Evolutionary conservation across 2,888 invertebrate species (phyloP), one percentile per base, ranked within the genome.

Genomic region (Glyphotaelius pellucidus): DNA sequence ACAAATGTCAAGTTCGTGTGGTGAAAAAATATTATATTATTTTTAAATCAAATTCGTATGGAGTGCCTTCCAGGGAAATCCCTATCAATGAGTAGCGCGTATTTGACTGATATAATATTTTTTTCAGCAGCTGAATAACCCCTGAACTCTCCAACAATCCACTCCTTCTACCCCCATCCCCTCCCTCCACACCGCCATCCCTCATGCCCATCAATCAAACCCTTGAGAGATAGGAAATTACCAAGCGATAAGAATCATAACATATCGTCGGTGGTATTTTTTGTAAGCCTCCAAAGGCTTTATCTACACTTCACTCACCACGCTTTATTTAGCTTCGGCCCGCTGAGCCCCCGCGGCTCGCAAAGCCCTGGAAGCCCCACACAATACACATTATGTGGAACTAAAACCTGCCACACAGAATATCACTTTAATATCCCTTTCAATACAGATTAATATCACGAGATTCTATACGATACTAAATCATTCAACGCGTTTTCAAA

Each of bases 181-280:
- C 47, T 52, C 85, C 7, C 52, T 19, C 67, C 15, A 3, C 31
- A 2, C 42, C 35, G n/a, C 38, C 30, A 31, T 42, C 90, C 88
- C 83, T 88, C 79, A 91, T 81, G 90, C 80, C 92, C 90, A 90
- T 93, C 93, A 92, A 93, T 93, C 93, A 93, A 92, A 92, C 91
- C 90, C 93, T 91, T 93, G 93, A 93, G 91, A 90, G 93, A 93
- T 93, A 92, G 93, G 93, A 93, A 93, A 93, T 93, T 93, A 93
- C 93, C 81, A 88, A 90, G 15, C 87, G 93, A 93, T 93, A 93
- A 93, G 91, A 91, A 93, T 93, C 92, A 91, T 93, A 93, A 93
- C 92, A 90, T 93, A 92, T 92, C 92, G 92, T 91, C 89, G 86
- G 91, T 80, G 92, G 85, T 92, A 85, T 85, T 91, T 91, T 91